A percentile compares a stretch with the other conserved stretches of the same genome.
These are phyloP conservation scores for Nannoperca obscura DNA, from an alignment of 2,797 vertebrate genomes.

Conservation along the genomic window DNA sequence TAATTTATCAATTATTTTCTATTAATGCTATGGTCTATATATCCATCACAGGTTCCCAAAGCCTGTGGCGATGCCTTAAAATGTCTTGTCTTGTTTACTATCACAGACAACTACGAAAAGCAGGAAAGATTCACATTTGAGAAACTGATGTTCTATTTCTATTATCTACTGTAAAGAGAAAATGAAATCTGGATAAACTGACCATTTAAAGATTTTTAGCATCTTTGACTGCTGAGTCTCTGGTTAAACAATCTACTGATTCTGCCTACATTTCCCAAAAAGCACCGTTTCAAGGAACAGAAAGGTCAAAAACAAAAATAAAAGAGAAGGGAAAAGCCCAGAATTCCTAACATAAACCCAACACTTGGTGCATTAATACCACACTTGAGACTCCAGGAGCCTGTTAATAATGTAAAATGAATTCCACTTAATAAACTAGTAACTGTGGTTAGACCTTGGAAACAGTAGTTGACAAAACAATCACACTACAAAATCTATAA, in stretches of 20 bases:
- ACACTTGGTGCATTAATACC: neutral
- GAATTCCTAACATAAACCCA: neutral
- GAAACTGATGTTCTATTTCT: neutral
- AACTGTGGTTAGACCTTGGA: neutral
- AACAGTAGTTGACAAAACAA: neutral
- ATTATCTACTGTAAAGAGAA: neutral
- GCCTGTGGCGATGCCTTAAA: neutral
- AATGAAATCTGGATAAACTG: neutral
- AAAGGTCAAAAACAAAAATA: neutral
- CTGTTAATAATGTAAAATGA: neutral
- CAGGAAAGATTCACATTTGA: slow-evolving; percentile 3
- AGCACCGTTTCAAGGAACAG: neutral
- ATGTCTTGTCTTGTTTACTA: neutral
- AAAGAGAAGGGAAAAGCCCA: neutral
- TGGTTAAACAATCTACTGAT: neutral
- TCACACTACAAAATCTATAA: neutral
- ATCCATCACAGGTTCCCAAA: too few species aligned
- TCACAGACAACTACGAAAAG: neutral
- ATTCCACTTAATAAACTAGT: neutral
- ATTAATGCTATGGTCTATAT: neutral
- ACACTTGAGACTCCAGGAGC: neutral
- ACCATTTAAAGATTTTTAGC: neutral
- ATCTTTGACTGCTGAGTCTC: neutral
- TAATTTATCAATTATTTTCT: neutral
- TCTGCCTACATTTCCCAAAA: slow-evolving; percentile 31